A percentile compares a stretch with the other conserved stretches of the same genome.
phyloP scores from a whole-genome alignment of 2,113 vertebrate genomes.

The Aplodontia rufa region DNA sequence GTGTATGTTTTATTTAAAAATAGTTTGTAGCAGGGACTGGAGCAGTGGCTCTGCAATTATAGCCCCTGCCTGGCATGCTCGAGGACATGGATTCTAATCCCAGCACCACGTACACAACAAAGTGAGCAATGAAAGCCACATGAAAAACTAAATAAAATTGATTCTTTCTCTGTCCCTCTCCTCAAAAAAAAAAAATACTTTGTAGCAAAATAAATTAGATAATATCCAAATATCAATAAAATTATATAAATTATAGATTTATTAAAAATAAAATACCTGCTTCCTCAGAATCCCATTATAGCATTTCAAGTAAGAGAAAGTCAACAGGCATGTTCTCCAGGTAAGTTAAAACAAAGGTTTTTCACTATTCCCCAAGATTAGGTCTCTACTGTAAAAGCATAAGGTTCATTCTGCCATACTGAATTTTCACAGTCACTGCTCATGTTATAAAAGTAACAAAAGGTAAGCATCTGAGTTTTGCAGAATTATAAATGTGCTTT shows the following conservation, averaged over 20 bases:
- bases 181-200: too few species aligned
- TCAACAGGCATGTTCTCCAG: not conserved
- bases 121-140: too few species aligned
- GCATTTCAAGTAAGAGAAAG: constrained; percentile 45
- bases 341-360: constrained; percentile 24
- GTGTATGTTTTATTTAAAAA: not conserved
- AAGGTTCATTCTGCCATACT: not conserved
- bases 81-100: too few species aligned
- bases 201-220: not conserved
- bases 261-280: constrained; percentile 14
- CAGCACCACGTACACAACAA: too few species aligned
- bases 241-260: not conserved
- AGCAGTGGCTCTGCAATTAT: too few species aligned
- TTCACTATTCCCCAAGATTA: not conserved
- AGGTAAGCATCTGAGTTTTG: not conserved
- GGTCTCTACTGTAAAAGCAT: not conserved
- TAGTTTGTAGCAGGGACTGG: too few species aligned
- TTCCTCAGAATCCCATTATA: not conserved
- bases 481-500: not conserved
- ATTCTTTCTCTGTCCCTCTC: too few species aligned
- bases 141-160: too few species aligned
- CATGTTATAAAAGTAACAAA: constrained; percentile 23
- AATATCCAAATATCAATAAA: constrained; percentile 40
- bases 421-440: not conserved
- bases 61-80: too few species aligned